Percentiles rank a stretch among this genome's conserved stretches.
These are phyloP conservation scores for Tricholauxania praeusta DNA, from an alignment of 2,888 invertebrate species.

Conservation along the genomic window DNA sequence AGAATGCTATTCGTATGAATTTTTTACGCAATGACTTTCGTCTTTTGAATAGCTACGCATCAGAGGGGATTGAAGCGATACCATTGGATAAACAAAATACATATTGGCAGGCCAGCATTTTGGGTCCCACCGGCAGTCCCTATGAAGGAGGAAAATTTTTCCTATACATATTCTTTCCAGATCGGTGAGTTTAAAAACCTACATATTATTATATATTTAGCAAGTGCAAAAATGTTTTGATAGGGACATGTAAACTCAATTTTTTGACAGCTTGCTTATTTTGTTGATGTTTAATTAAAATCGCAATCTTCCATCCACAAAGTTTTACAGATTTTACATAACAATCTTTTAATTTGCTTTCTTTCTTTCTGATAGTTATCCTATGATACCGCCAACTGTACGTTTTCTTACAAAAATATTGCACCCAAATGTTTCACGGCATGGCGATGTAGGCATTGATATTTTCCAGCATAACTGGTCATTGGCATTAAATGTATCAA, in stretches of 20 bases:
- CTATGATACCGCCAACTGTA: slow-evolving; percentile 91
- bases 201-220: slow-evolving; percentile 2
- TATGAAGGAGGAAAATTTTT: slow-evolving; percentile 95
- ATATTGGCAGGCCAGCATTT: slow-evolving; percentile 95
- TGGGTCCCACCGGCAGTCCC: slow-evolving; percentile 91
- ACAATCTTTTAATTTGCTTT: neutral
- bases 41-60: slow-evolving; percentile 63
- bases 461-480: slow-evolving; percentile 97
- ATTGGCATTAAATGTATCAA: slow-evolving; percentile 90
- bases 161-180: slow-evolving; percentile 89
- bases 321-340: no score
- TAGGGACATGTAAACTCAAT: no score
- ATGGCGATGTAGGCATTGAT: slow-evolving; percentile 96
- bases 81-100: slow-evolving; percentile 66
- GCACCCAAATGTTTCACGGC: slow-evolving; percentile 94
- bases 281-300: no score
- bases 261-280: no score
- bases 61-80: slow-evolving; percentile 68
- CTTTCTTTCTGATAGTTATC: slow-evolving; percentile 73
- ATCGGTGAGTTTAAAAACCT: slow-evolving; percentile 71
- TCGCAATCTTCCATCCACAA: no score
- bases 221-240: no score
- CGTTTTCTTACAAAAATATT: slow-evolving; percentile 92
- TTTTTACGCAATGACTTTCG: slow-evolving; percentile 81
- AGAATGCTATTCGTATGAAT: slow-evolving; percentile 86